phyloP scores from a whole-genome alignment of 2,888 invertebrate genomes.

The Lacanobia oleracea region DNA sequence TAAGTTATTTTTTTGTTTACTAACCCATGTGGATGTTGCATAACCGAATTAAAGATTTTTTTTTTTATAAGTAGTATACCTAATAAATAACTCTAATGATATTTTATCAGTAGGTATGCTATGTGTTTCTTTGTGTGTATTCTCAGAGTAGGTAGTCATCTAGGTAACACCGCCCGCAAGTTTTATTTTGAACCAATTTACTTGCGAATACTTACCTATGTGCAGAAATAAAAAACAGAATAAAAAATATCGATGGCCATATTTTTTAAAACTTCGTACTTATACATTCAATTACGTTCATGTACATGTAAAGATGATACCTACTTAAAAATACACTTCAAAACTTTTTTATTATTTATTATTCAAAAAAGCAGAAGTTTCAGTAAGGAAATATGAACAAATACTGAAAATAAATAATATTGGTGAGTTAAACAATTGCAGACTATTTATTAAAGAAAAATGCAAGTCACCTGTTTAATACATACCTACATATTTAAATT shows the following conservation, averaged over 20 bases:
- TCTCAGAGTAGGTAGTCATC: too few relatives aligned
- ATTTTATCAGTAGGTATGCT: too few relatives aligned
- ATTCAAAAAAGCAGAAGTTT: not conserved
- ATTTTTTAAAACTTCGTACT: not conserved
- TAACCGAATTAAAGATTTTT: too few relatives aligned
- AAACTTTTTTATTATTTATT: not conserved
- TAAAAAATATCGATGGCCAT: not conserved
- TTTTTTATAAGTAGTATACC: too few relatives aligned
- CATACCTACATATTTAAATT: conserved; percentile 2
- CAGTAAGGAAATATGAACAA: not conserved
- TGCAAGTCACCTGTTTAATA: conserved; percentile 24
- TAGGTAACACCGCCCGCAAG: too few relatives aligned
- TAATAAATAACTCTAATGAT: too few relatives aligned
- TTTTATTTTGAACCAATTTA: too few relatives aligned
- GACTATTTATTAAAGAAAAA: not conserved
- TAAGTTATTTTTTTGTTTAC: too few relatives aligned
- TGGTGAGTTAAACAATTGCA: not conserved
- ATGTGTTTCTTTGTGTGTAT: too few relatives aligned
- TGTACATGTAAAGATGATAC: not conserved
- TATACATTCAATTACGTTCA: not conserved
- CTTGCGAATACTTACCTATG: not conserved
- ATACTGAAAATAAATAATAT: not conserved
- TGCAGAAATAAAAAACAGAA: not conserved
- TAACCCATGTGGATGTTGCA: too few relatives aligned
- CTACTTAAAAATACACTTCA: not conserved